Evolutionary conservation across 2,888 invertebrate genomes (phyloP).

Genomic region (Yponomeuta evonymella): DNA sequence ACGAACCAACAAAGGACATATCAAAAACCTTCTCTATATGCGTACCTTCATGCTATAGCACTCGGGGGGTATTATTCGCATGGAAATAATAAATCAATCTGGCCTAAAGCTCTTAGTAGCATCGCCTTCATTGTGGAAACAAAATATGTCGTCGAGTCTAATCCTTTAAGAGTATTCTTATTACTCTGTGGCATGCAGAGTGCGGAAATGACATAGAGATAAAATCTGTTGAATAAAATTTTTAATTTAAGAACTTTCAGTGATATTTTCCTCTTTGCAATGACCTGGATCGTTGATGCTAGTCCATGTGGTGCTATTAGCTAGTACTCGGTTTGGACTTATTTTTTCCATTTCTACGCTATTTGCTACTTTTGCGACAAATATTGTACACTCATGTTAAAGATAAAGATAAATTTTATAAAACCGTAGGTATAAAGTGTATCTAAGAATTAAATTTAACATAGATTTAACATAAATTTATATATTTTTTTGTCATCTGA

Average conservation of each 20-base stretch:
- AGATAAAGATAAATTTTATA: too few species aligned
- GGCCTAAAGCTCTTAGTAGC: constrained; percentile 29
- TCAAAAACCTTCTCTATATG: background rate
- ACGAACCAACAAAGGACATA: background rate
- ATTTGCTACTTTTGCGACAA: too few species aligned
- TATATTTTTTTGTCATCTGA: too few species aligned
- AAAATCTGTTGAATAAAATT: background rate
- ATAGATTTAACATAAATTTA: too few species aligned
- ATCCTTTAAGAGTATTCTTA: constrained; percentile 64
- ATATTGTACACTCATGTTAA: too few species aligned
- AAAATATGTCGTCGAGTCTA: constrained; percentile 63
- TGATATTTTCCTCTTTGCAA: background rate
- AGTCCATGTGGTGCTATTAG: too few species aligned
- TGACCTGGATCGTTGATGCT: too few species aligned
- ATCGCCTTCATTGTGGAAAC: constrained; percentile 53
- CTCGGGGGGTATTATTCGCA: constrained; percentile 48
- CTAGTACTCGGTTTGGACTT: too few species aligned
- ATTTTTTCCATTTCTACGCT: too few species aligned
- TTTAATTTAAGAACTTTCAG: background rate
- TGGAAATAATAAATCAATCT: constrained; percentile 62
- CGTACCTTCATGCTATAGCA: constrained; percentile 3
- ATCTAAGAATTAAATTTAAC: too few species aligned
- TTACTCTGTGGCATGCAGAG: constrained; percentile 38
- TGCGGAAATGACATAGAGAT: constrained; percentile 22
- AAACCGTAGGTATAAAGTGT: too few species aligned